Evolutionary conservation across 1,140 invertebrate genomes (phyloP).

Genomic region (Nomia melanderi): DNA sequence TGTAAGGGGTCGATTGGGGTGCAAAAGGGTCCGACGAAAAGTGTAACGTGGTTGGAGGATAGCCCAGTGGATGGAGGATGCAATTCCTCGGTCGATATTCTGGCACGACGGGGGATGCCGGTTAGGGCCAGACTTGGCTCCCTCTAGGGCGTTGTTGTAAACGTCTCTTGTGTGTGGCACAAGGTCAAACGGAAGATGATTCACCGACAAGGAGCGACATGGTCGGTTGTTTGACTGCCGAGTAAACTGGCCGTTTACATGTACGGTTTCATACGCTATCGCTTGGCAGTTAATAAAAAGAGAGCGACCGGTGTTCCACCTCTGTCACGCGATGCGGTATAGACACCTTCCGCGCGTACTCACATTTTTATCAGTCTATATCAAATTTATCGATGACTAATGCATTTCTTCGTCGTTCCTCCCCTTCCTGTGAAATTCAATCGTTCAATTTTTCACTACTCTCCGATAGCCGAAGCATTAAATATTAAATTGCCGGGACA

Average conservation of each 20-base stretch:
- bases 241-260: conserved; percentile 17
- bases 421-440: too few species aligned
- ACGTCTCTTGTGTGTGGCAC: conserved; percentile 48
- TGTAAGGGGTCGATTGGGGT: conserved; percentile 44
- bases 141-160: conserved; percentile 63
- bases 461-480: neutral
- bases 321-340: neutral
- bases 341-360: neutral
- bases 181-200: conserved; percentile 68
- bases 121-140: conserved; percentile 58
- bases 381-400: neutral
- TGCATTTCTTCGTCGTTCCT: neutral
- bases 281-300: neutral
- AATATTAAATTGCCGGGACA: neutral
- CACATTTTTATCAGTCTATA: neutral
- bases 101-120: conserved; percentile 58
- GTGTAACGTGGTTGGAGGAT: conserved; percentile 53
- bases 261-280: neutral
- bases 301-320: neutral
- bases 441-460: too few species aligned
- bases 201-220: conserved; percentile 52
- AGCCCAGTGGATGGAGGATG: conserved; percentile 58
- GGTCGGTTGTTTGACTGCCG: conserved; percentile 24
- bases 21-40: conserved; percentile 43
- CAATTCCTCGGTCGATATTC: conserved; percentile 68